Conservation (phyloP, 2,113 vertebrate species). For the Electrona antarctica region DNA sequence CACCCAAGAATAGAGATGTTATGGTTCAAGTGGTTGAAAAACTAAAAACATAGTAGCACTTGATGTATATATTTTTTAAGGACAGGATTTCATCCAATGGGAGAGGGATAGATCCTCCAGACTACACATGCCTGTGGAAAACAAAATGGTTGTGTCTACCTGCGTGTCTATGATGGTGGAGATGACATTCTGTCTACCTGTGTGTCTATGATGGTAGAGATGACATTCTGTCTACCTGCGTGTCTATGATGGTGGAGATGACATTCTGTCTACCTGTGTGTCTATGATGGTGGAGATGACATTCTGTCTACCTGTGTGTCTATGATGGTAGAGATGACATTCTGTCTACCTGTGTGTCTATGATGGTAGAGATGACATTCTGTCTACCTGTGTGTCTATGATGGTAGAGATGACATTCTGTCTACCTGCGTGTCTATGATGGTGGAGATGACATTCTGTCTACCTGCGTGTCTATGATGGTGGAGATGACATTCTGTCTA, state of each 20-base stretch:
- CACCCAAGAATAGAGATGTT: too few species aligned
- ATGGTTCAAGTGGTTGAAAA: too few species aligned
- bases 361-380: constrained; percentile 83
- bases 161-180: constrained; percentile 83
- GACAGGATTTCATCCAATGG: too few species aligned
- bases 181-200: constrained; percentile 85
- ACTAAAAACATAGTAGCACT: too few species aligned
- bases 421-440: constrained; percentile 85
- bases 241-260: constrained; percentile 84
- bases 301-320: constrained; percentile 84
- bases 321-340: constrained; percentile 83
- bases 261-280: constrained; percentile 83
- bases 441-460: constrained; percentile 82
- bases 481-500: constrained; percentile 84
- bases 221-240: constrained; percentile 83
- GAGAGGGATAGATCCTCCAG: too few species aligned
- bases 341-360: constrained; percentile 86
- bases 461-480: constrained; percentile 86
- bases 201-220: constrained; percentile 84
- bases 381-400: constrained; percentile 85
- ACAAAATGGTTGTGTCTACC: constrained; percentile 67
- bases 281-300: constrained; percentile 87
- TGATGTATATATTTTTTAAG: too few species aligned
- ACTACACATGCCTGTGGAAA: too few species aligned
- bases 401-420: constrained; percentile 82